phyloP scores from a whole-genome alignment of 2,797 vertebrate genomes.

The Botia almorhae region DNA sequence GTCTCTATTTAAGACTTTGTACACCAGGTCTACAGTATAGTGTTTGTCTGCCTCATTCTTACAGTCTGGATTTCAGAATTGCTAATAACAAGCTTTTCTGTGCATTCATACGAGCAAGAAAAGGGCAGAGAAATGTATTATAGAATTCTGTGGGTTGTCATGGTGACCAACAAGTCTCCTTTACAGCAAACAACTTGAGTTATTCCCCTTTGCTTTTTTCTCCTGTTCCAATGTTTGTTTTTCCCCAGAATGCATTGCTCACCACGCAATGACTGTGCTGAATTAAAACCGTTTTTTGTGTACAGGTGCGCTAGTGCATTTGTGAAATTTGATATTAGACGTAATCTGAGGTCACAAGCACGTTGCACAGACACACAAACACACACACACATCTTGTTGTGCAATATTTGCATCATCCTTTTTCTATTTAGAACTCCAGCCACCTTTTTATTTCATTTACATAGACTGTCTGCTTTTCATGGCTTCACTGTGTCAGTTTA shows the following conservation, averaged over 20 bases:
- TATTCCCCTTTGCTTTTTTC: neutral
- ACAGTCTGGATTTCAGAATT: neutral
- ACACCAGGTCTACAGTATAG: neutral
- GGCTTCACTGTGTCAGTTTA: neutral
- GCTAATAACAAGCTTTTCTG: neutral
- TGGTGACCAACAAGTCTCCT: slow-evolving; percentile 11
- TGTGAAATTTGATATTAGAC: slow-evolving; percentile 4
- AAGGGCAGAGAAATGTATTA: neutral
- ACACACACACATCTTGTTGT: too few relatives aligned
- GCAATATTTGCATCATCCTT: slow-evolving; percentile 36
- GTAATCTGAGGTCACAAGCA: slow-evolving; percentile 15
- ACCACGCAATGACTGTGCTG: neutral
- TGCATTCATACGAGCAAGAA: neutral
- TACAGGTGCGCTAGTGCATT: neutral
- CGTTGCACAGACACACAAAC: neutral
- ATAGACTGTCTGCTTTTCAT: neutral
- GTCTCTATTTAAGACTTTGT: neutral
- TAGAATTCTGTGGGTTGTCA: slow-evolving; percentile 18
- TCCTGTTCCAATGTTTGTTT: neutral
- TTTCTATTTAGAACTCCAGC: slow-evolving; percentile 12
- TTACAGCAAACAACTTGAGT: neutral
- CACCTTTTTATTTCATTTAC: slow-evolving; percentile 4
- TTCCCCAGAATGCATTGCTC: slow-evolving; percentile 2
- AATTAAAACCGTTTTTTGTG: slow-evolving; percentile 21
- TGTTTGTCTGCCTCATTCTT: neutral